Conservation (phyloP, 1,140 invertebrate genomes). For the Bombus turneri region DNA sequence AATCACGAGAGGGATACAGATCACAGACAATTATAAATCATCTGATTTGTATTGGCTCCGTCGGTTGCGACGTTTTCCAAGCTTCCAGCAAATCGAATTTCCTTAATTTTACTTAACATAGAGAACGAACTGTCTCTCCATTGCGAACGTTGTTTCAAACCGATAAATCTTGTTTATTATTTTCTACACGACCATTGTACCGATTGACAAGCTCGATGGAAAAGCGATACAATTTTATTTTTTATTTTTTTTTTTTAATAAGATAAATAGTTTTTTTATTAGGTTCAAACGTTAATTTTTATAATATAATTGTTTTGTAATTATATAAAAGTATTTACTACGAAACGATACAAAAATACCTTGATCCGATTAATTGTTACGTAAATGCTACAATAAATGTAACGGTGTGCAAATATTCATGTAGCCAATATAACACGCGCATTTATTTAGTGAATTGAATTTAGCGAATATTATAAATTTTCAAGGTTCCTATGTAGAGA, state of each 20-base stretch:
- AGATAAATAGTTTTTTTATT: too few relatives aligned
- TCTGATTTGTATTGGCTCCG: not conserved
- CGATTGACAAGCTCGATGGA: too few relatives aligned
- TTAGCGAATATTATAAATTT: not conserved
- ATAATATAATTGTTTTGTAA: too few relatives aligned
- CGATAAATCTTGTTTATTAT: not conserved
- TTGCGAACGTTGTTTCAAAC: not conserved
- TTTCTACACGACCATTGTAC: too few relatives aligned
- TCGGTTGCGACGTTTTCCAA: not conserved
- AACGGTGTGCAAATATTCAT: not conserved
- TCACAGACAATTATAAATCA: not conserved
- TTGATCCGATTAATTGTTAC: not conserved
- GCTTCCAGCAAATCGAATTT: not conserved
- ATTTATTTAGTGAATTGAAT: not conserved
- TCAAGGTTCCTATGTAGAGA: not conserved
- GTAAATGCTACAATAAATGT: not conserved
- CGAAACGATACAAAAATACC: not conserved
- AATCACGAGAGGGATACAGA: not conserved
- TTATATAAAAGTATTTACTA: not conserved
- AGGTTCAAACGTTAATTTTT: too few relatives aligned
- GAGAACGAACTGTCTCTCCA: not conserved
- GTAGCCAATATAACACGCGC: not conserved
- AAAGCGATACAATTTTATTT: too few relatives aligned
- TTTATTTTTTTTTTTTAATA: too few relatives aligned
- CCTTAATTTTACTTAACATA: not conserved